Base-by-base conservation (phyloP, 2,113 vertebrate species). In the Donacobius atricapilla region DNA sequence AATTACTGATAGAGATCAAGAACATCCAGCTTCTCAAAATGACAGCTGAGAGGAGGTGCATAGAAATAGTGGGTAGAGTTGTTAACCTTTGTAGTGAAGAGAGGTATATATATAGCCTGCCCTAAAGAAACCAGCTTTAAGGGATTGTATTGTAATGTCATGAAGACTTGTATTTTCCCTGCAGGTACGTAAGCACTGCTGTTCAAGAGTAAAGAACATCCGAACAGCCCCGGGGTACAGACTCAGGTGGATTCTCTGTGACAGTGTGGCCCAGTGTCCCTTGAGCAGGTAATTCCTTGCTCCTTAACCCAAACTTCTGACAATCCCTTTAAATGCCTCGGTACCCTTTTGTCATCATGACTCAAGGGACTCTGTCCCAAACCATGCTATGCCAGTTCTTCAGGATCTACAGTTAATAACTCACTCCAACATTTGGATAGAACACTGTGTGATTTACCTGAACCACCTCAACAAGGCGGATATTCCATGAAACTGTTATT, bases 181-280 rank as follows among this genome's bases (percentile, higher is more conserved):
- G 39, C 57, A 92, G 37, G 10, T 53, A 25, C 0, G 0, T 4
- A 85, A 64, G 7, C 11, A 18, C 3, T 65, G 27, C 35, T 66
- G 33, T 51, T 87, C 11, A 31, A 42, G 39, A 63, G 17, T 2
- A 11, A 87, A 60, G 25, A 21, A 82, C 58, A 73, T 37, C 15
- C 20, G 14, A 25, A 44, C 1, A 14, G 28, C 42, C 42, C 50
- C 6, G 5, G 17, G 54, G 11, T 37, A 40, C 72, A 42, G 39
- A 50, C 39, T 35, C 35, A 57, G 24, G 31, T 19, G 13, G 50
- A 57, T 81, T n/a, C 68, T 48, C 45, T 35, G 16, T 1, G 2
- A n/a, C 39, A 64, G 11, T 0, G 0, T 1, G 0, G 11, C 19
- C 31, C 40, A 11, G 5, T 14, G n/a, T 19, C 56, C 44, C 44